Evolutionary conservation across 2,113 vertebrate species (phyloP).

Genomic region (Apodemus sylvaticus): DNA sequence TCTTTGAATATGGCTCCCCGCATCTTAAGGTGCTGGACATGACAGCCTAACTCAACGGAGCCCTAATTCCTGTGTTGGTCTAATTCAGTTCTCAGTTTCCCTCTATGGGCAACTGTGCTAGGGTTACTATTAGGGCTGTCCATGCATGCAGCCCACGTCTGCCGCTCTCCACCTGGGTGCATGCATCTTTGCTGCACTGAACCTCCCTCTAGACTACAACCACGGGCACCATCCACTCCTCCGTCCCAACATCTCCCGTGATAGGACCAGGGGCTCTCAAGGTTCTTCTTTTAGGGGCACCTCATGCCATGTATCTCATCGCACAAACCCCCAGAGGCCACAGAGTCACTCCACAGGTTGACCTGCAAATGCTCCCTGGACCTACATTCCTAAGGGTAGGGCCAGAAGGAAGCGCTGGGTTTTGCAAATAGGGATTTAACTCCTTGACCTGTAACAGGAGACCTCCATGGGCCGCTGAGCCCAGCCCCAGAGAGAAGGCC

Average conservation of each 20-base stretch:
- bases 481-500: slow-evolving; percentile 10
- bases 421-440: slow-evolving; percentile 71
- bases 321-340: background rate
- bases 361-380: background rate
- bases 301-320: background rate
- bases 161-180: fast-evolving
- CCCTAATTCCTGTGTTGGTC: background rate
- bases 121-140: background rate
- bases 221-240: background rate
- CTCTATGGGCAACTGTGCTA: background rate
- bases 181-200: background rate
- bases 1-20: background rate
- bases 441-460: slow-evolving; percentile 71
- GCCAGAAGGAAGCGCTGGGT: slow-evolving; percentile 61
- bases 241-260: background rate
- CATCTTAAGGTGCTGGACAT: background rate
- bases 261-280: too few relatives aligned
- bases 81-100: background rate
- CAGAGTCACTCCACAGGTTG: background rate
- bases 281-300: background rate
- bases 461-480: slow-evolving; percentile 25
- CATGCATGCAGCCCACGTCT: fast-evolving
- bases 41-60: background rate
- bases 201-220: background rate
- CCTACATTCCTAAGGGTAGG: slow-evolving; percentile 33